A percentile compares a stretch with the other conserved stretches of the same genome.
These are phyloP conservation scores for Operophtera brumata DNA, from an alignment of 2,888 invertebrate species.

Conservation along the genomic window DNA sequence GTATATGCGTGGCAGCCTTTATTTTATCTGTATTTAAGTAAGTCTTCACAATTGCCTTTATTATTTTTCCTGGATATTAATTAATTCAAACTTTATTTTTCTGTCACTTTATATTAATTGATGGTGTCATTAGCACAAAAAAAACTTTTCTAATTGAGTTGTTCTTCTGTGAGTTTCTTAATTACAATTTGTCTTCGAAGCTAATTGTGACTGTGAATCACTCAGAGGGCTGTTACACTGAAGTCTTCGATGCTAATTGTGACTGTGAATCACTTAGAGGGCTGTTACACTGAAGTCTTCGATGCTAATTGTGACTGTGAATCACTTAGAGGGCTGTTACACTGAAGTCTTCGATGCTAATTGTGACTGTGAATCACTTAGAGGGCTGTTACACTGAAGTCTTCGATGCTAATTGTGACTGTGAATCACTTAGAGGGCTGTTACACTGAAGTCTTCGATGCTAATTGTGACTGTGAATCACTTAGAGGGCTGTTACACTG, in stretches of 20 bases:
- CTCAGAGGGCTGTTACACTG: too few relatives aligned
- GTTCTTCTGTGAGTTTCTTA: constrained; percentile 5
- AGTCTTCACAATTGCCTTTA: neutral
- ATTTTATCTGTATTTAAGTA: too few relatives aligned
- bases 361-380: neutral
- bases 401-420: constrained; percentile 5
- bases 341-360: constrained; percentile 7
- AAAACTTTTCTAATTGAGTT: constrained; percentile 9
- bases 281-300: neutral
- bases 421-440: neutral
- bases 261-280: neutral
- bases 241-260: constrained; percentile 8
- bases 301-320: constrained; percentile 2
- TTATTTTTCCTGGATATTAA: neutral
- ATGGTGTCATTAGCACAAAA: constrained; percentile 16
- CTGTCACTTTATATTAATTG: constrained; percentile 11
- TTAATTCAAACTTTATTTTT: constrained; percentile 3
- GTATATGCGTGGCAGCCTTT: too few relatives aligned
- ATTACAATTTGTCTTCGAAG: constrained; percentile 10
- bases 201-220: constrained; percentile 1
- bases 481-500: too few relatives aligned
- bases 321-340: neutral
- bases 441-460: constrained; percentile 2
- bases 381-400: neutral
- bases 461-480: constrained; percentile 1